Percentiles rank a stretch among this genome's conserved stretches.
These are phyloP conservation scores for Linnaemya vulpina DNA, from an alignment of 2,888 invertebrate species.

Conservation along the genomic window DNA sequence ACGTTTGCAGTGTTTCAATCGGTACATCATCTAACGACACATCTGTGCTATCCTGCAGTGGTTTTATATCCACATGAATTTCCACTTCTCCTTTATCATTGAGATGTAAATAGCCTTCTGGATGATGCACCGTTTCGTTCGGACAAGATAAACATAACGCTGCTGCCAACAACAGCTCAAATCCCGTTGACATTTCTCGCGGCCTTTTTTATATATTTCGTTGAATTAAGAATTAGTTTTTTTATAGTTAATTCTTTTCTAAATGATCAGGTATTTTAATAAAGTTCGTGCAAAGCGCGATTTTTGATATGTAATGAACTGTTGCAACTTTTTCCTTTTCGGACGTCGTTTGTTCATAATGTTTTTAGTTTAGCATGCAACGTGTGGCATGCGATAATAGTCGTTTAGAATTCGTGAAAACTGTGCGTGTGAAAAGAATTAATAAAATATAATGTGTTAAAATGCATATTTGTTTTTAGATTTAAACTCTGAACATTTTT, in stretches of 20 bases:
- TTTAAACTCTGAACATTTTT: background rate
- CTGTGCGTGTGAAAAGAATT: conserved; percentile 9
- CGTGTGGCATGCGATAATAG: conserved; percentile 59
- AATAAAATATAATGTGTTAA: conserved; percentile 12
- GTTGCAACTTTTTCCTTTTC: conserved; percentile 58
- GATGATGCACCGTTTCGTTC: conserved; percentile 71
- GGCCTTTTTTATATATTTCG: background rate
- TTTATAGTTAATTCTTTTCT: conserved; percentile 24
- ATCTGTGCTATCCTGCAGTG: conserved; percentile 54
- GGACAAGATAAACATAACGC: conserved; percentile 79
- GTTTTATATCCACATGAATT: background rate
- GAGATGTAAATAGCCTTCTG: conserved; percentile 73
- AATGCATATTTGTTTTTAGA: conserved; percentile 3
- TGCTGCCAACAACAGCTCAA: conserved; percentile 79
- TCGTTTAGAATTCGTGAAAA: conserved; percentile 32
- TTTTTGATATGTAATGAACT: conserved; percentile 40
- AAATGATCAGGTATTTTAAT: conserved; percentile 26
- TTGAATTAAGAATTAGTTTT: background rate
- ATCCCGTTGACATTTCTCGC: conserved; percentile 73
- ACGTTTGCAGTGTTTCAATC: conserved; percentile 74
- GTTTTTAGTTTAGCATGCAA: conserved; percentile 63
- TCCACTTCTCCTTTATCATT: conserved; percentile 66
- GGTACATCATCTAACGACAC: conserved; percentile 70
- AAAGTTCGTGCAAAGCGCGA: conserved; percentile 46
- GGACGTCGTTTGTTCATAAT: conserved; percentile 66